Percentiles rank a stretch among this genome's conserved stretches.
These are phyloP conservation scores for Apamea anceps DNA, from an alignment of 2,888 invertebrate species.

Conservation along the genomic window DNA sequence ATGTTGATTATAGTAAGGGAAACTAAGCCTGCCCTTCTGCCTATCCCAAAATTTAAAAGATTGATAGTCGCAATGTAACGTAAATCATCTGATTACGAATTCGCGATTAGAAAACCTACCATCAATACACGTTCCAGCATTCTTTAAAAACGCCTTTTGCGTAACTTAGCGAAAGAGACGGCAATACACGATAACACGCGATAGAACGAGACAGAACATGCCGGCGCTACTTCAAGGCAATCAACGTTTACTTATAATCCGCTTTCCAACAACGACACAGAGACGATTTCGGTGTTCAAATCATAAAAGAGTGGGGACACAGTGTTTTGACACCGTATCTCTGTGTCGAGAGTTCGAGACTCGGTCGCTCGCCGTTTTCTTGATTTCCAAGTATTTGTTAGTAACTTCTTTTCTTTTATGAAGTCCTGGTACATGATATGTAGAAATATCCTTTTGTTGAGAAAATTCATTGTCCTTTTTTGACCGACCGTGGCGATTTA, in stretches of 20 bases:
- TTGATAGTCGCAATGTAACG: slow-evolving; percentile 27
- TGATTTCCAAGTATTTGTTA: slow-evolving; percentile 81
- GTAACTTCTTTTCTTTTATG: slow-evolving; percentile 81
- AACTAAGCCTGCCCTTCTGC: neutral
- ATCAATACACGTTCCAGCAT: slow-evolving; percentile 79
- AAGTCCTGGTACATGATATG: slow-evolving; percentile 77
- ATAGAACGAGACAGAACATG: slow-evolving; percentile 71
- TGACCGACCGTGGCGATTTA: slow-evolving; percentile 19
- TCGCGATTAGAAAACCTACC: slow-evolving; percentile 66
- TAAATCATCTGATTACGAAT: slow-evolving; percentile 54
- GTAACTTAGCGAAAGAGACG: slow-evolving; percentile 79
- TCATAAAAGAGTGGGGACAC: slow-evolving; percentile 64
- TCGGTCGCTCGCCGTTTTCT: slow-evolving; percentile 77
- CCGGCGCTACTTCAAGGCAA: slow-evolving; percentile 85
- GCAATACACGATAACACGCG: slow-evolving; percentile 60
- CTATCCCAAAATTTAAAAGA: neutral
- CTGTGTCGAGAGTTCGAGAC: slow-evolving; percentile 48
- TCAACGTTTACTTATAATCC: slow-evolving; percentile 85
- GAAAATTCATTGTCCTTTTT: slow-evolving; percentile 67
- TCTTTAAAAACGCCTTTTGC: slow-evolving; percentile 81
- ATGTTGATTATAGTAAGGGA: too few relatives aligned
- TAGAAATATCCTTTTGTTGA: slow-evolving; percentile 74
- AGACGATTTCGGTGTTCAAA: slow-evolving; percentile 64
- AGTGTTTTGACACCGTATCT: slow-evolving; percentile 65
- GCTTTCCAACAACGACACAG: slow-evolving; percentile 81